Conservation (phyloP, 1,140 invertebrate genomes). For the Babylonia areolata region DNA sequence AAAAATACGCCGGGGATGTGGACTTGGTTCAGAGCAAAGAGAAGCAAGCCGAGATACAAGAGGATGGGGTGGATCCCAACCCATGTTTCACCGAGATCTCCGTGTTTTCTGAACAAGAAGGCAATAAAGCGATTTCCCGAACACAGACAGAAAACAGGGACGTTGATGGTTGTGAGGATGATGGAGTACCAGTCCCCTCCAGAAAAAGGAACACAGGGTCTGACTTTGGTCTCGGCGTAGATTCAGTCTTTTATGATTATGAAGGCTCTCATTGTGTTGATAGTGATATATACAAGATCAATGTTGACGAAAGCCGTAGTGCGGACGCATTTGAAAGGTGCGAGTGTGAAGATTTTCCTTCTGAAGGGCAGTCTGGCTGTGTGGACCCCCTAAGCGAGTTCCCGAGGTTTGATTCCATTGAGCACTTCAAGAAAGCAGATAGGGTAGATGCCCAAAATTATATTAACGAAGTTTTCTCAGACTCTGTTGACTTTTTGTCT, state of each 20-base stretch:
- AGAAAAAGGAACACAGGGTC: not conserved
- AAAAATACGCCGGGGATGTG: conserved; percentile 12
- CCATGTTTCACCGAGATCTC: not conserved
- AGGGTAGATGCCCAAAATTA: not conserved
- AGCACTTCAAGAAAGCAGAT: not conserved
- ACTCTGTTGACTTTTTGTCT: not conserved
- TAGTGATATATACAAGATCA: not conserved
- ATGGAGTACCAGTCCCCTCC: not conserved
- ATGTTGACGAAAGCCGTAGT: not conserved
- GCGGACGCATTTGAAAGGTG: not conserved
- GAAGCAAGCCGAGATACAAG: not conserved
- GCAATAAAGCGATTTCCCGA: not conserved
- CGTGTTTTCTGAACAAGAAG: not conserved
- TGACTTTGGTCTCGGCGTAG: not conserved
- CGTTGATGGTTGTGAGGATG: not conserved
- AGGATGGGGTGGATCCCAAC: not conserved
- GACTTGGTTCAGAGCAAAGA: not conserved
- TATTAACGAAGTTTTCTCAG: not conserved
- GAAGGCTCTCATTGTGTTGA: conserved; percentile 8
- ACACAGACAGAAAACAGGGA: not conserved
- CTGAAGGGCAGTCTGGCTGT: not conserved
- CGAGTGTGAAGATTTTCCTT: not conserved
- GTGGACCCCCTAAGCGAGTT: not conserved
- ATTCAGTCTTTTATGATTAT: conserved; percentile 6
- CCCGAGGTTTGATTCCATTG: not conserved